Evolutionary conservation across 35 echinoderm and acorn worm species (phyloP), one percentile per base, ranked within the genome.

Genomic region (Apostichopus californicus): DNA sequence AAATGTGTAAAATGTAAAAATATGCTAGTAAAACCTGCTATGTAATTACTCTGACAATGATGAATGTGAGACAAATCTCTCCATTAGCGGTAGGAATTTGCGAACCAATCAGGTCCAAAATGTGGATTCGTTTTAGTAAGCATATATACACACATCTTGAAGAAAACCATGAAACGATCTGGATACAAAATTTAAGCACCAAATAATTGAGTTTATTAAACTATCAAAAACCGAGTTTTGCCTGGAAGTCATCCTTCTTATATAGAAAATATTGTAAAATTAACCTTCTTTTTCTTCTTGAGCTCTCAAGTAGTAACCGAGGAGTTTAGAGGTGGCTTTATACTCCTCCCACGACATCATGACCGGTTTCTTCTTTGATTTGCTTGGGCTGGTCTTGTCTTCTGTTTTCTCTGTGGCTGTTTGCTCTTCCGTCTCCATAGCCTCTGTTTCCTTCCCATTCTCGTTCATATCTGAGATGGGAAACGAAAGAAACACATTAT

Each of bases 321-420:
- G 57, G 5, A 99, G 91, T 55, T 96, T 99, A 20, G 95, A 94
- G 11, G 95, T 99, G 12, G 86, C 90, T 70, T 96, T 96, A 92
- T 99, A 99, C 72, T 99, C 97, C 64, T 96, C 95, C 91, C 91
- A 96, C 15, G 97, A 93, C 97, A 99, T 96, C 58, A 92, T 88
- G 11, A 96, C 52, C 57, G 86, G 81, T 55, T 94, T 94, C 92
- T 96, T 98, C 79, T 94, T 94, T 18, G 78, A 24, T 23, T 78
- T 90, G 68, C 56, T 77, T 1, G 88, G 83, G 25, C 78, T 89
- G 5, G 87, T 77, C 21, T 93, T 82, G 22, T 94, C 87, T 6
- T 89, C 68, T 46, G 72, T 14, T 78, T 91, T 18, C 56, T 91
- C 91, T 72, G 79, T 57, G 22, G 92, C 55, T 10, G 90, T 80